phyloP scores from a whole-genome alignment of 2,888 invertebrate species.

The Ophion slaviceki region DNA sequence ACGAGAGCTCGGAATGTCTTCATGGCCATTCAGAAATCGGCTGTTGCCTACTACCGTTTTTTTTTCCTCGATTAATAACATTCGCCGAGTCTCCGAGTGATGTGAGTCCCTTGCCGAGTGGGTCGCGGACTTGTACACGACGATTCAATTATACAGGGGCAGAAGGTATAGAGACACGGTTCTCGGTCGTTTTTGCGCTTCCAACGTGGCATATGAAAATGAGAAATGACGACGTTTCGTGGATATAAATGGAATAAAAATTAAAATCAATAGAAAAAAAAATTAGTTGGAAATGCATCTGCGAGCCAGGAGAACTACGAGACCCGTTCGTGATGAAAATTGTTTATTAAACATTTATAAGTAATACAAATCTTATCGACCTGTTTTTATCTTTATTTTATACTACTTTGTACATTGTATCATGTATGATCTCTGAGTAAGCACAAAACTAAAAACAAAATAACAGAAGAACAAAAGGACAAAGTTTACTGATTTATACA shows the following conservation, averaged over 20 bases:
- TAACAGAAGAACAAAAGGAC: slow-evolving; percentile 74
- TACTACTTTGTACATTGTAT: slow-evolving; percentile 83
- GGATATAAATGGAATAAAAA: slow-evolving; percentile 20
- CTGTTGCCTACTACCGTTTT: background rate
- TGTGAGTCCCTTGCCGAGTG: slow-evolving; percentile 1
- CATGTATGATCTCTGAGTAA: slow-evolving; percentile 82
- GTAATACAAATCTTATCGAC: slow-evolving; percentile 79
- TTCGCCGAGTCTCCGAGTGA: background rate
- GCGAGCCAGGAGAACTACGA: slow-evolving; percentile 37
- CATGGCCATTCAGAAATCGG: background rate
- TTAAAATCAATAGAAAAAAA: slow-evolving; percentile 11
- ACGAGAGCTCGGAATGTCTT: no score
- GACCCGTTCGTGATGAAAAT: slow-evolving; percentile 63
- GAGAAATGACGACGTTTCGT: slow-evolving; percentile 57
- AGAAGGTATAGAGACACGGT: slow-evolving; percentile 38
- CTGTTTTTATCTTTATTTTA: slow-evolving; percentile 81
- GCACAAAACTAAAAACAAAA: slow-evolving; percentile 78
- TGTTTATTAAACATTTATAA: slow-evolving; percentile 68
- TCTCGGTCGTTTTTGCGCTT: slow-evolving; percentile 62
- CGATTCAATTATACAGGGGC: slow-evolving; percentile 27
- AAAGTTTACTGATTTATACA: slow-evolving; percentile 80
- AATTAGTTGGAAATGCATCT: slow-evolving; percentile 69
- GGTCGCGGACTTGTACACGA: background rate
- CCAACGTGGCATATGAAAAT: slow-evolving; percentile 27
- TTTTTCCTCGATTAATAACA: slow-evolving; percentile 14